Conservation (phyloP, 2,888 invertebrate species). For the Aplocera efformata region DNA sequence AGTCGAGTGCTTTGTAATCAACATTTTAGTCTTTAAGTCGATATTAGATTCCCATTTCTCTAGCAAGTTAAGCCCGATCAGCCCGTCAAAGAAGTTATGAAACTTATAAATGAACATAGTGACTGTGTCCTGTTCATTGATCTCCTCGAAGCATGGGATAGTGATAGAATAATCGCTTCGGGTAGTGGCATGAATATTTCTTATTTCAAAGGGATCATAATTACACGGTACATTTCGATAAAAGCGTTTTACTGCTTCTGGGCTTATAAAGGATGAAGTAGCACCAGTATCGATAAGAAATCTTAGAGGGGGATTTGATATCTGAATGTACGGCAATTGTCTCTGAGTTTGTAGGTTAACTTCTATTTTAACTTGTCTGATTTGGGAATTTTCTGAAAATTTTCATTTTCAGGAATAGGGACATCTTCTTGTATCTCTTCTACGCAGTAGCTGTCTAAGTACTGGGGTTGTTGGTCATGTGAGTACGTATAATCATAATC, state of each 20-base stretch:
- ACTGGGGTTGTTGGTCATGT: not conserved
- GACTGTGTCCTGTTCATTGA: conserved; percentile 17
- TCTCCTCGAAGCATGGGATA: conserved; percentile 25
- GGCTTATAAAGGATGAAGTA: conserved; percentile 31
- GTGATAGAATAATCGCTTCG: conserved; percentile 31
- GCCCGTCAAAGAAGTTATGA: conserved; percentile 34
- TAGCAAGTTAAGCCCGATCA: conserved; percentile 32
- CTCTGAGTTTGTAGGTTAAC: conserved; percentile 24
- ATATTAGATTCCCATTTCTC: conserved; percentile 27
- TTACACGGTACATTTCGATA: conserved; percentile 14
- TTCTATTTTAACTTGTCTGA: conserved; percentile 26
- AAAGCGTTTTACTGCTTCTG: conserved; percentile 21
- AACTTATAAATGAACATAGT: conserved; percentile 32
- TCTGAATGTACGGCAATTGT: conserved; percentile 28
- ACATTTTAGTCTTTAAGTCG: conserved; percentile 10
- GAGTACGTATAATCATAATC: no score
- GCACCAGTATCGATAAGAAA: conserved; percentile 31
- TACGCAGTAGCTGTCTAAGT: no score
- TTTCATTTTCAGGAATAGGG: not conserved
- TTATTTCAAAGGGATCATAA: conserved; percentile 32
- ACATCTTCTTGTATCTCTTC: not conserved
- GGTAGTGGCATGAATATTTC: conserved; percentile 29
- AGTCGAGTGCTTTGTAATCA: conserved; percentile 15
- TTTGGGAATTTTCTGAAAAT: conserved; percentile 22
- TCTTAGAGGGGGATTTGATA: conserved; percentile 25